Conservation (phyloP, 2,888 invertebrate species). For the Azorinus chamasolen region DNA sequence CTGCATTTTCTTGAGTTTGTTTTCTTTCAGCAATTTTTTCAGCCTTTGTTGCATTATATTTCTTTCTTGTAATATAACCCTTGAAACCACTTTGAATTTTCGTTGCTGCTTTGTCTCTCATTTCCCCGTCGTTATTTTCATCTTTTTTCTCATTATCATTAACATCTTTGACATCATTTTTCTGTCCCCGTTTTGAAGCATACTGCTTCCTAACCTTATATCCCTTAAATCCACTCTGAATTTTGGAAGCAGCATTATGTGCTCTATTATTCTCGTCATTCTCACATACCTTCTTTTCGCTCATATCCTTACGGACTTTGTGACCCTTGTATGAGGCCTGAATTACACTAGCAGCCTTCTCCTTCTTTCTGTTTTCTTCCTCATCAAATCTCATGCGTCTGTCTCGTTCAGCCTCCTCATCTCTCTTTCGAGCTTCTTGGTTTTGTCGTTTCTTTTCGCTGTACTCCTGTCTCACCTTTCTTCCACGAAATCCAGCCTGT, state of each 20-base stretch:
- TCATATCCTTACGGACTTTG: constrained; percentile 24
- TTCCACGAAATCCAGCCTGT: constrained; percentile 52
- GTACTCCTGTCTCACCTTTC: constrained; percentile 27
- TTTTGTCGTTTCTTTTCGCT: constrained; percentile 7
- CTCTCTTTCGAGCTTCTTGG: neutral
- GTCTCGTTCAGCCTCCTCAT: constrained; percentile 3
- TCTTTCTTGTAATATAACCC: constrained; percentile 52
- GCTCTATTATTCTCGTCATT: constrained; percentile 25
- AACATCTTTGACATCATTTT: constrained; percentile 8
- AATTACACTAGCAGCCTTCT: constrained; percentile 39
- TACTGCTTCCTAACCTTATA: constrained; percentile 45
- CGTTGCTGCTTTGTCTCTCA: constrained; percentile 44
- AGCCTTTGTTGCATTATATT: neutral
- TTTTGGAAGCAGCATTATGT: constrained; percentile 34
- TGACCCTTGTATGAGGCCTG: constrained; percentile 54
- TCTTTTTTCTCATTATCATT: constrained; percentile 12
- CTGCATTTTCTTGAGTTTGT: neutral
- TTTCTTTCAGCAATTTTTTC: neutral
- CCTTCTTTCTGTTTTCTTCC: constrained; percentile 3
- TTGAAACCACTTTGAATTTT: constrained; percentile 56
- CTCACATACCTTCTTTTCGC: constrained; percentile 25
- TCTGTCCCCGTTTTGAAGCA: constrained; percentile 1
- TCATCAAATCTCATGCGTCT: constrained; percentile 6
- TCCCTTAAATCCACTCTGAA: constrained; percentile 52
- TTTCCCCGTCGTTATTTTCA: constrained; percentile 10